phyloP scores from a whole-genome alignment of 2,888 invertebrate species.

The Cecidostiba fungosa region DNA sequence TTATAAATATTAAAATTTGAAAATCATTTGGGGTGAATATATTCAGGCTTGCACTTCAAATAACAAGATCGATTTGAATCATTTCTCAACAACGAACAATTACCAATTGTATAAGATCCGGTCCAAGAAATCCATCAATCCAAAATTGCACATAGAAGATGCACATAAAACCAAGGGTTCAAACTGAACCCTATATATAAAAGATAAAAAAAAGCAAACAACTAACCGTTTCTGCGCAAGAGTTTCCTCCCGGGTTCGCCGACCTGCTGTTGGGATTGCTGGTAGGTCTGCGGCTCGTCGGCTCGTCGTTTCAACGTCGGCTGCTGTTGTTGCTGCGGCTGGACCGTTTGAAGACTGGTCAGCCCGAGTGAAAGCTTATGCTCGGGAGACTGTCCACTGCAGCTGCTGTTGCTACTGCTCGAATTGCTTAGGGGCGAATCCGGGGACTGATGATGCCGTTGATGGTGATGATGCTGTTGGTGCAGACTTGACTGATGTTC shows the following conservation, averaged over 20 bases:
- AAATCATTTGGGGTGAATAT: no score
- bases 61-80: no score
- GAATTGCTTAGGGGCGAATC: constrained; percentile 53
- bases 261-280: constrained; percentile 68
- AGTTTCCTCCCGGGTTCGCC: constrained; percentile 76
- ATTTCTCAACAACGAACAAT: no score
- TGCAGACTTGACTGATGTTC: constrained; percentile 27
- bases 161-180: not conserved
- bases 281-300: constrained; percentile 65
- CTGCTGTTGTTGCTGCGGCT: constrained; percentile 64
- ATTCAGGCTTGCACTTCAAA: no score
- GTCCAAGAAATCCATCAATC: no score
- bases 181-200: not conserved
- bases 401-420: constrained; percentile 18
- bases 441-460: not conserved
- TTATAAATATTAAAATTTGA: no score
- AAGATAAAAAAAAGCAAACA: not conserved
- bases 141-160: no score
- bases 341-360: constrained; percentile 46
- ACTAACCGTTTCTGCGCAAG: constrained; percentile 75
- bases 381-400: constrained; percentile 52
- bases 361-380: constrained; percentile 53
- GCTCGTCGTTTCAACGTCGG: constrained; percentile 73
- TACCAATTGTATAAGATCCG: no score
- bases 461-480: constrained; percentile 12